These are phyloP conservation scores for Criorhina ranunculi DNA, from an alignment of 2,888 invertebrate genomes.

Conservation along the genomic window DNA sequence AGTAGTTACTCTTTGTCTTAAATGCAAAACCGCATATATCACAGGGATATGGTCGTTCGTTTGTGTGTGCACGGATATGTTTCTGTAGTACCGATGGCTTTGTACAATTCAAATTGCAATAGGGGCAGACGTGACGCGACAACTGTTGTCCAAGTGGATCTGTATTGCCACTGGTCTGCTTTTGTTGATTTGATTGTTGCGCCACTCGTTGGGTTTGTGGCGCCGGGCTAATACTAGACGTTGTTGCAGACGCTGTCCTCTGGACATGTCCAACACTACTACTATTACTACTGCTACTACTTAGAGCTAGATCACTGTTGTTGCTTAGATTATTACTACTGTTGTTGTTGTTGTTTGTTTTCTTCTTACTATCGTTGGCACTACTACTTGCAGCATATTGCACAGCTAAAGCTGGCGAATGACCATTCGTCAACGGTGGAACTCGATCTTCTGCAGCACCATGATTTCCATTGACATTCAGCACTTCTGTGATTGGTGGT, in stretches of 20 bases:
- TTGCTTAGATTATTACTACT: constrained; percentile 73
- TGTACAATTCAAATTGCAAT: constrained; percentile 94
- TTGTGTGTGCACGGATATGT: constrained; percentile 96
- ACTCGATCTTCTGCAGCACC: constrained; percentile 49
- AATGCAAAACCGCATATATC: constrained; percentile 95
- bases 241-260: constrained; percentile 71
- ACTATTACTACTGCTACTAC: constrained; percentile 77
- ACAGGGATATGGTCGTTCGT: constrained; percentile 96
- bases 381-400: constrained; percentile 59
- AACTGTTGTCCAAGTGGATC: constrained; percentile 62
- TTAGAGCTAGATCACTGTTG: constrained; percentile 75
- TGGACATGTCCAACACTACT: constrained; percentile 73
- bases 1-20: constrained; percentile 96
- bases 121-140: constrained; percentile 91
- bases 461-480: constrained; percentile 54
- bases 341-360: constrained; percentile 76
- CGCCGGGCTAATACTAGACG: constrained; percentile 80
- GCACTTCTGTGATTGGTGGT: constrained; percentile 53
- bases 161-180: constrained; percentile 46
- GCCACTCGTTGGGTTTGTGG: constrained; percentile 75
- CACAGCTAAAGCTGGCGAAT: constrained; percentile 55
- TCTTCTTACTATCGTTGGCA: constrained; percentile 71
- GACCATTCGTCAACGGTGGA: constrained; percentile 72
- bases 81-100: constrained; percentile 97
- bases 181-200: constrained; percentile 67